Percentiles rank a stretch among this genome's conserved stretches.
Evolutionary conservation across 1,140 invertebrate species (phyloP).

Genomic region (Cepaea nemoralis): DNA sequence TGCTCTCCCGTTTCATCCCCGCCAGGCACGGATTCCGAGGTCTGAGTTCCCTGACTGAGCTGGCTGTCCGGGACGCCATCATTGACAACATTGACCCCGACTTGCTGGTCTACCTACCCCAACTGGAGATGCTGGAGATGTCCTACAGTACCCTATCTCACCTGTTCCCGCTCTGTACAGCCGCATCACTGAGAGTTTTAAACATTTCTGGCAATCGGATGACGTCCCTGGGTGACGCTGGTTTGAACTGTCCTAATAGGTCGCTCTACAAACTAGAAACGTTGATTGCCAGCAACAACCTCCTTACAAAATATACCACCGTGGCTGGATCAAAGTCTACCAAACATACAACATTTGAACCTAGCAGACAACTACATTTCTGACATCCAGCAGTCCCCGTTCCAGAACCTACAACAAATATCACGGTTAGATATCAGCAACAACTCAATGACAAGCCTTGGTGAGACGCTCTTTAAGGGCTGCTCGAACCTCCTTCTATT

Average conservation of each 20-base stretch:
- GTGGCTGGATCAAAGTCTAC: constrained; percentile 36
- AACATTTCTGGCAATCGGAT: constrained; percentile 46
- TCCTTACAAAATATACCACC: constrained; percentile 34
- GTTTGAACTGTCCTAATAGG: constrained; percentile 28
- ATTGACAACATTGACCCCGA: constrained; percentile 37
- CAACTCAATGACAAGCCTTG: constrained; percentile 37
- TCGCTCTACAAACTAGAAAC: constrained; percentile 27
- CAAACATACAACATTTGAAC: constrained; percentile 40
- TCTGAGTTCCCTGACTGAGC: constrained; percentile 38
- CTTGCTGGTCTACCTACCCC: constrained; percentile 31
- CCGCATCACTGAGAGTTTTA: constrained; percentile 24
- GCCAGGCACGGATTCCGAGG: constrained; percentile 43
- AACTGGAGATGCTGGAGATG: constrained; percentile 43
- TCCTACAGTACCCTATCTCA: constrained; percentile 36
- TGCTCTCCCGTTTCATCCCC: too few relatives aligned
- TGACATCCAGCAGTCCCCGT: constrained; percentile 8
- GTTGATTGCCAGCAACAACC: constrained; percentile 48
- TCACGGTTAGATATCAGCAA: constrained; percentile 43
- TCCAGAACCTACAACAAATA: constrained; percentile 27
- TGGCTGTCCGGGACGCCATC: constrained; percentile 41
- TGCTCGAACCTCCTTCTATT: constrained; percentile 39
- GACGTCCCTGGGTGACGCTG: constrained; percentile 30
- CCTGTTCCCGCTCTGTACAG: constrained; percentile 39
- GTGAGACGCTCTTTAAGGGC: constrained; percentile 8
- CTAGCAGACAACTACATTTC: constrained; percentile 44